Evolutionary conservation across 2,113 vertebrate species (phyloP).

Genomic region (Pseudopipra pipra): DNA sequence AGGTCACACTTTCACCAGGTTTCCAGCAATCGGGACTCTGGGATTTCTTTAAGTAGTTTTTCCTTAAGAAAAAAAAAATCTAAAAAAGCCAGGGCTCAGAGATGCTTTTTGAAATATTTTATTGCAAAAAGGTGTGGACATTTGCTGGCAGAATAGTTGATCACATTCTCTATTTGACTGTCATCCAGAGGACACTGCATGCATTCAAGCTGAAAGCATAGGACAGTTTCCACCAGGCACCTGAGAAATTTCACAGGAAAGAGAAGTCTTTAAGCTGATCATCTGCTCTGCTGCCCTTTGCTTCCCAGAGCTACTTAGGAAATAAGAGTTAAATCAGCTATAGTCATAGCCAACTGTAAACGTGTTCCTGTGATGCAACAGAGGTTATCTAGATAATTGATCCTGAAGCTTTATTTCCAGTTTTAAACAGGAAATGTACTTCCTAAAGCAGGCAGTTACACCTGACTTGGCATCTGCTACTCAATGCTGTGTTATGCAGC

Average conservation of each 20-base stretch:
- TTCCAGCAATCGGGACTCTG: not conserved
- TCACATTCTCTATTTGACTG: conserved; percentile 51
- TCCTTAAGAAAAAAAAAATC: not conserved
- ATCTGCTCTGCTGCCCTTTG: not conserved
- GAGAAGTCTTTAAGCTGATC: conserved; percentile 13
- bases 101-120: conserved; percentile 51
- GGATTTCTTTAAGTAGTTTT: not conserved
- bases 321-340: conserved; percentile 14
- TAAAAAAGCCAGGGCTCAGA: not conserved
- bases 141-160: conserved; percentile 49
- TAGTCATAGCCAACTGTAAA: conserved; percentile 51
- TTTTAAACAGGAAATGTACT: not conserved
- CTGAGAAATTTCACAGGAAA: conserved; percentile 43
- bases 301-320: conserved; percentile 10
- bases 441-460: not conserved
- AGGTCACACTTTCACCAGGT: not conserved
- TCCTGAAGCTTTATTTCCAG: conserved; percentile 24
- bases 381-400: not conserved
- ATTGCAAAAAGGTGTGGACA: conserved; percentile 58
- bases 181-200: conserved; percentile 57
- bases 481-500: not conserved
- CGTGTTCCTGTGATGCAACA: not conserved
- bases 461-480: not conserved
- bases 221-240: conserved; percentile 46
- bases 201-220: conserved; percentile 51